Evolutionary conservation across 2,797 vertebrate genomes (phyloP).

Genomic region (Neomorphus geoffroyi): DNA sequence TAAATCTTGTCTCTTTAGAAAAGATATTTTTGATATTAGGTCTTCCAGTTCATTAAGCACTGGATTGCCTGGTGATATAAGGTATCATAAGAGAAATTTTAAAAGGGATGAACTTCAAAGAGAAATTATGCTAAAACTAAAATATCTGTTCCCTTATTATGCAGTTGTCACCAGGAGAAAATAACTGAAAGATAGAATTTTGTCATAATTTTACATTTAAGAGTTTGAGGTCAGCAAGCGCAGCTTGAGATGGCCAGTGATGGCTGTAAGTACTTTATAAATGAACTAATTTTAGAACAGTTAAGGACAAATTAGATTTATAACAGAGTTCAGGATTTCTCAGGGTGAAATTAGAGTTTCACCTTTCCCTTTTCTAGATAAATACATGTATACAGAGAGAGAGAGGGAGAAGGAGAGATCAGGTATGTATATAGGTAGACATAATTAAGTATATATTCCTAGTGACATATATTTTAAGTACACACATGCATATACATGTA

Average conservation of each 20-base stretch:
- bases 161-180: background rate
- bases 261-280: background rate
- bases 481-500: background rate
- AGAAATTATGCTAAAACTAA: conserved; percentile 38
- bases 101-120: conserved; percentile 30
- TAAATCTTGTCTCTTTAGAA: background rate
- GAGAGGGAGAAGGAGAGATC: background rate
- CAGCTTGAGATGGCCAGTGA: background rate
- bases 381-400: accelerated
- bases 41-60: conserved; percentile 7
- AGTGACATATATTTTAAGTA: background rate
- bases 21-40: background rate
- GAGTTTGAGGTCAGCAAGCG: conserved; percentile 4
- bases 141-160: conserved; percentile 30
- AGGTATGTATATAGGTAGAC: background rate
- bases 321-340: background rate
- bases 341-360: background rate
- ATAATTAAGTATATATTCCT: background rate
- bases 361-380: background rate
- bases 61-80: background rate
- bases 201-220: conserved; percentile 16
- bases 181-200: conserved; percentile 44
- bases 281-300: conserved; percentile 4
- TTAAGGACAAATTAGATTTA: background rate
- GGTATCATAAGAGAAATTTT: conserved; percentile 3